Evolutionary conservation across 2,797 vertebrate species (phyloP).

Genomic region (Geotria australis): DNA sequence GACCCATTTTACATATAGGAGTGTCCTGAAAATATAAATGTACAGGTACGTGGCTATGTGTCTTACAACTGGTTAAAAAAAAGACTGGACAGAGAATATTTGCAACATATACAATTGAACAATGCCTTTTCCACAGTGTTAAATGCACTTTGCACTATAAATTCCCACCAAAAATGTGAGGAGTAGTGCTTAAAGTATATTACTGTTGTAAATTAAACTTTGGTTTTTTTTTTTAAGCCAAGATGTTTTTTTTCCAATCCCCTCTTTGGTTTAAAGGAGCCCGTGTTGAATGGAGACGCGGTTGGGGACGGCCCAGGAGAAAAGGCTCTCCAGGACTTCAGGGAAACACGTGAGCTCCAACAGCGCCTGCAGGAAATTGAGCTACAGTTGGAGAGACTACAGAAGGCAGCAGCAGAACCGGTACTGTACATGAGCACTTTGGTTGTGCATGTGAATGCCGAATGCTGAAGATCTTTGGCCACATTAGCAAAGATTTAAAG

Average conservation of each 20-base stretch:
- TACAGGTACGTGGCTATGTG: no score
- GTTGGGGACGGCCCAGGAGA: slow-evolving; percentile 29
- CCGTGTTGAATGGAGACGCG: slow-evolving; percentile 12
- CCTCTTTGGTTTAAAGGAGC: slow-evolving; percentile 3
- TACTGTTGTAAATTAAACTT: slow-evolving; percentile 2
- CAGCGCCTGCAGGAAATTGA: slow-evolving; percentile 43
- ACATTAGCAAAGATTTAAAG: no score
- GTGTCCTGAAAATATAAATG: no score
- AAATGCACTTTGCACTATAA: slow-evolving; percentile 1
- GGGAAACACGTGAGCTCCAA: slow-evolving; percentile 30
- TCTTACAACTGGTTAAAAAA: no score
- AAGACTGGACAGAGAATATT: no score
- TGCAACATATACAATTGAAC: no score
- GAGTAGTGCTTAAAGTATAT: slow-evolving; percentile 3
- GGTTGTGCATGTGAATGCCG: no score
- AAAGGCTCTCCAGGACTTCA: slow-evolving; percentile 28
- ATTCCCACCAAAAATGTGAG: slow-evolving; percentile 2
- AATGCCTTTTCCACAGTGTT: no score
- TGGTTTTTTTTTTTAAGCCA: slow-evolving; percentile 1
- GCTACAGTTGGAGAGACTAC: slow-evolving; percentile 34
- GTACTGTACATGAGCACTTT: neutral
- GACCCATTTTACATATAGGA: no score
- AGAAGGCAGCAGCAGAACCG: slow-evolving; percentile 7
- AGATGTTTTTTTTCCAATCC: no score
- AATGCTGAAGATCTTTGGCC: no score